Evolutionary conservation across 2,113 vertebrate genomes (phyloP).

Genomic region (zebrafish (Danio rerio)): GRCz12tu NC_133179.1:874501-875000

Average conservation of each 20-base stretch:
- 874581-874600: not conserved
- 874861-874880: slow-evolving; percentile 45
- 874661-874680: slow-evolving; percentile 48
- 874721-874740: slow-evolving; percentile 44
- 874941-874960: slow-evolving; percentile 34
- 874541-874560: not conserved
- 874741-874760: slow-evolving; percentile 50
- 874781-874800: not conserved
- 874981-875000: slow-evolving; percentile 49
- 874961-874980: slow-evolving; percentile 62
- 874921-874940: slow-evolving; percentile 11
- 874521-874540: not conserved
- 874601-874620: slow-evolving; percentile 36
- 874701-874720: slow-evolving; percentile 47
- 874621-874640: slow-evolving; percentile 30
- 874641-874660: slow-evolving; percentile 48
- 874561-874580: slow-evolving; percentile 10
- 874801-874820: slow-evolving; percentile 51
- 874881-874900: slow-evolving; percentile 24
- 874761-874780: slow-evolving; percentile 54
- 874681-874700: slow-evolving; percentile 41
- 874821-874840: slow-evolving; percentile 53
- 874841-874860: slow-evolving; percentile 45
- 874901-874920: not conserved
- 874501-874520: not conserved